These are phyloP conservation scores for Alviniconcha strummeri DNA, from an alignment of 2,888 invertebrate genomes.

Conservation along the genomic window DNA sequence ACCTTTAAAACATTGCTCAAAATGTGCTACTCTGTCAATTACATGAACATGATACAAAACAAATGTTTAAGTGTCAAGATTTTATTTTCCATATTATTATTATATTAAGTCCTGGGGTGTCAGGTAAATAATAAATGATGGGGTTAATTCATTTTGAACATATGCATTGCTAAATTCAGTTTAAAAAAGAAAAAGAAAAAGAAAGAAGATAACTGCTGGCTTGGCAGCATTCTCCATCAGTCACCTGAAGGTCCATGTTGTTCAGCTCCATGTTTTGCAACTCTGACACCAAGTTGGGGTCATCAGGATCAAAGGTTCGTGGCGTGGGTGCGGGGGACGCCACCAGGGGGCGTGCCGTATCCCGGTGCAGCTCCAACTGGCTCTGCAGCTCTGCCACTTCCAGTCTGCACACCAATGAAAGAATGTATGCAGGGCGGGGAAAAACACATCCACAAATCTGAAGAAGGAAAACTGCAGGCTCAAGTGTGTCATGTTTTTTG, in stretches of 20 bases:
- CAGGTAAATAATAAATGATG: too few species aligned
- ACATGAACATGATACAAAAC: too few species aligned
- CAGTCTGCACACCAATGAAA: slow-evolving; percentile 48
- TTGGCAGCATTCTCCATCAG: not conserved
- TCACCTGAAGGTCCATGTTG: slow-evolving; percentile 65
- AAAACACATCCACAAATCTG: not conserved
- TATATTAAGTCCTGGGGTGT: too few species aligned
- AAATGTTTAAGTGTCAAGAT: too few species aligned
- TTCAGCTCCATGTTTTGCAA: slow-evolving; percentile 62
- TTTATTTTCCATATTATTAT: too few species aligned
- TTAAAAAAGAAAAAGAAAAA: not conserved
- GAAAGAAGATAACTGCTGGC: not conserved
- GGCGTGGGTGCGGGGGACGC: slow-evolving; percentile 44
- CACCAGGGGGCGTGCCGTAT: slow-evolving; percentile 55
- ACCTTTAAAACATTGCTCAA: too few species aligned
- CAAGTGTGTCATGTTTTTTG: not conserved
- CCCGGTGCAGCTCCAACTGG: slow-evolving; percentile 53
- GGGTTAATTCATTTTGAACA: too few species aligned
- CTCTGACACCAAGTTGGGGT: slow-evolving; percentile 51
- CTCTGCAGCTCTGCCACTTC: slow-evolving; percentile 60
- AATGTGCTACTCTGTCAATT: too few species aligned
- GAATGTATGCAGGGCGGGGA: not conserved
- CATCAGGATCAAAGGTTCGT: slow-evolving; percentile 35
- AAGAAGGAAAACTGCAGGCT: not conserved
- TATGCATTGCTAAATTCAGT: too few species aligned